phyloP scores from a whole-genome alignment of 2,888 invertebrate species.

The Brenthis daphne region DNA sequence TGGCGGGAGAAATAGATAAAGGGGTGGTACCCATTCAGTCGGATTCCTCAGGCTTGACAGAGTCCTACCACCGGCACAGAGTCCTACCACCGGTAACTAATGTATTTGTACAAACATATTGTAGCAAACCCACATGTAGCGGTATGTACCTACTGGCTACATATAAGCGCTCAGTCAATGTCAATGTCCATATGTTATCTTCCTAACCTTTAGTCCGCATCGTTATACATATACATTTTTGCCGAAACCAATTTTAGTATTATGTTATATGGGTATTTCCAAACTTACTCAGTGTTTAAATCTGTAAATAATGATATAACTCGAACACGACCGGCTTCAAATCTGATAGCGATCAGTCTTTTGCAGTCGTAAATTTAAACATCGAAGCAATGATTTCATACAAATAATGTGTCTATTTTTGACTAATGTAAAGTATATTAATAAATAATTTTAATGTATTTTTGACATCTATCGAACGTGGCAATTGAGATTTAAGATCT shows the following conservation, averaged over 20 bases:
- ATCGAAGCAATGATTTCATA: slow-evolving; percentile 6
- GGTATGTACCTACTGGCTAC: neutral
- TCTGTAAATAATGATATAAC: slow-evolving; percentile 20
- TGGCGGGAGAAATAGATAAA: too few relatives aligned
- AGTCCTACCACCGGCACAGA: too few relatives aligned
- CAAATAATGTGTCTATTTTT: slow-evolving; percentile 15
- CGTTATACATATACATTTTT: neutral
- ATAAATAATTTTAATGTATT: neutral
- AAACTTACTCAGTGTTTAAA: slow-evolving; percentile 20
- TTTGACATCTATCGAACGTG: neutral
- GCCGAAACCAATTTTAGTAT: neutral
- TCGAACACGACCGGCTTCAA: slow-evolving; percentile 24
- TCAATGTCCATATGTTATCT: slow-evolving; percentile 15
- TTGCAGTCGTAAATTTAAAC: slow-evolving; percentile 24
- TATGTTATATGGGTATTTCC: slow-evolving; percentile 33
- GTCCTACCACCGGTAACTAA: too few relatives aligned
- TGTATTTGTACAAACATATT: too few relatives aligned
- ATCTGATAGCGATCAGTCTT: slow-evolving; percentile 28
- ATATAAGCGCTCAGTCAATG: slow-evolving; percentile 14
- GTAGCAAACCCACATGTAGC: too few relatives aligned
- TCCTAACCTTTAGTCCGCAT: slow-evolving; percentile 10
- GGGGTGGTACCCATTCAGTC: too few relatives aligned
- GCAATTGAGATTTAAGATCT: neutral
- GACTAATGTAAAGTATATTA: neutral
- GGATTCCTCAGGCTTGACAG: too few relatives aligned